phyloP scores from a whole-genome alignment of 2,888 invertebrate genomes.

The Andrena hattorfiana region DNA sequence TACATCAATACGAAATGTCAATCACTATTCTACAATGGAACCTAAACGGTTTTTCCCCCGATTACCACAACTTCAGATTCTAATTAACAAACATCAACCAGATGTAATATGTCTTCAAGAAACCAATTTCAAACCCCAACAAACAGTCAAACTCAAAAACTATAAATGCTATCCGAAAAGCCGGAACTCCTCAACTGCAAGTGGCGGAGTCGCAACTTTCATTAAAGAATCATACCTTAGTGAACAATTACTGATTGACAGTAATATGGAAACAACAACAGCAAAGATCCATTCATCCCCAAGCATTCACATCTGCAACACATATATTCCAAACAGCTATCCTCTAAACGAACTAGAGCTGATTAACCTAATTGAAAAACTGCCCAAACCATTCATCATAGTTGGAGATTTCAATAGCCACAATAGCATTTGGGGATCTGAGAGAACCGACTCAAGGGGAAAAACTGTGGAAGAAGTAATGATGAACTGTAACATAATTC shows the following conservation, averaged over 20 bases:
- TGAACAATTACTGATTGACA: neutral
- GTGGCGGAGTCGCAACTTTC: neutral
- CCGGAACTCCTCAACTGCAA: neutral
- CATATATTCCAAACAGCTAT: slow-evolving; percentile 52
- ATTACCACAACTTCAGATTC: neutral
- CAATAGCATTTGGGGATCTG: slow-evolving; percentile 55
- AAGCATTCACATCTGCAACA: slow-evolving; percentile 44
- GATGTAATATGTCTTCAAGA: neutral
- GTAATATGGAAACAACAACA: slow-evolving; percentile 48
- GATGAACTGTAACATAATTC: neutral
- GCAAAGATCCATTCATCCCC: slow-evolving; percentile 1
- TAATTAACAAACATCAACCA: neutral
- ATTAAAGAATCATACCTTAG: neutral
- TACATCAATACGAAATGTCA: no score
- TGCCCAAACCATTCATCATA: slow-evolving; percentile 64
- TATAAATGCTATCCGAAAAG: neutral
- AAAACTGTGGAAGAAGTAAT: slow-evolving; percentile 58
- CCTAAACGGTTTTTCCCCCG: no score
- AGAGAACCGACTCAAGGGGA: slow-evolving; percentile 52
- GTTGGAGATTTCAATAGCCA: slow-evolving; percentile 69
- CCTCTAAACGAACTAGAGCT: slow-evolving; percentile 14
- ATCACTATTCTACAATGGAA: no score
- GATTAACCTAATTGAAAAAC: slow-evolving; percentile 49
- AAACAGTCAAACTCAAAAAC: neutral
- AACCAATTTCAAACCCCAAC: neutral